A percentile compares a stretch with the other conserved stretches of the same genome.
Conservation (phyloP, 2,113 vertebrate species). For the Gavialis gangeticus region DNA sequence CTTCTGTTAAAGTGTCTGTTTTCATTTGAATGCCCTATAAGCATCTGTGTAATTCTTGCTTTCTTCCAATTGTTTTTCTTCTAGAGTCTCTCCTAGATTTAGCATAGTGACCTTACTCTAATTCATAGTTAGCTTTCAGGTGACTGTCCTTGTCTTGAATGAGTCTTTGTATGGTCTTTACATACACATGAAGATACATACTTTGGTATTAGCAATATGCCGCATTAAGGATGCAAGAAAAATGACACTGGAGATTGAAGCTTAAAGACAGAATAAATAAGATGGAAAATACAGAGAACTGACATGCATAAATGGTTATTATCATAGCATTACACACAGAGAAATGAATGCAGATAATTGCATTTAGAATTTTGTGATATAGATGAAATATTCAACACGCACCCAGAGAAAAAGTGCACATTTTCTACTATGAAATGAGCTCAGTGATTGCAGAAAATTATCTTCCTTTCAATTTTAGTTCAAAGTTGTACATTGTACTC, state of each 20-base stretch:
- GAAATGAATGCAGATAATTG: conserved; percentile 62
- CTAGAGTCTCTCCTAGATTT: background rate
- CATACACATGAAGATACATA: too few species aligned
- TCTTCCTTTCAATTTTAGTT: conserved; percentile 52
- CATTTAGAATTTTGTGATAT: conserved; percentile 51
- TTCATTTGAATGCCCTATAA: background rate
- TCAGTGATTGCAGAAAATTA: conserved; percentile 62
- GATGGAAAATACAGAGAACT: conserved; percentile 18
- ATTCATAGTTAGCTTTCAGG: background rate
- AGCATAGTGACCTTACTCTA: background rate
- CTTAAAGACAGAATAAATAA: conserved; percentile 48
- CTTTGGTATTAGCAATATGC: background rate
- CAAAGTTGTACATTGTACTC: conserved; percentile 41
- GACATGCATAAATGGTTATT: conserved; percentile 47
- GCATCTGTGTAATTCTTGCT: background rate
- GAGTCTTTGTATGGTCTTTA: background rate
- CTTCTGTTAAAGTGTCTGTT: background rate
- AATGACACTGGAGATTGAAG: conserved; percentile 5
- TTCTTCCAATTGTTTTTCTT: background rate
- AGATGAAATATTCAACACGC: conserved; percentile 35
- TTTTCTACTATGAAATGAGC: conserved; percentile 51
- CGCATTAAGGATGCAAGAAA: background rate
- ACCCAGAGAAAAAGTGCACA: conserved; percentile 37
- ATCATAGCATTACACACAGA: conserved; percentile 32
- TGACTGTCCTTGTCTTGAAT: background rate